phyloP scores from a whole-genome alignment of 2,113 vertebrate genomes.

The Calypte anna region DNA sequence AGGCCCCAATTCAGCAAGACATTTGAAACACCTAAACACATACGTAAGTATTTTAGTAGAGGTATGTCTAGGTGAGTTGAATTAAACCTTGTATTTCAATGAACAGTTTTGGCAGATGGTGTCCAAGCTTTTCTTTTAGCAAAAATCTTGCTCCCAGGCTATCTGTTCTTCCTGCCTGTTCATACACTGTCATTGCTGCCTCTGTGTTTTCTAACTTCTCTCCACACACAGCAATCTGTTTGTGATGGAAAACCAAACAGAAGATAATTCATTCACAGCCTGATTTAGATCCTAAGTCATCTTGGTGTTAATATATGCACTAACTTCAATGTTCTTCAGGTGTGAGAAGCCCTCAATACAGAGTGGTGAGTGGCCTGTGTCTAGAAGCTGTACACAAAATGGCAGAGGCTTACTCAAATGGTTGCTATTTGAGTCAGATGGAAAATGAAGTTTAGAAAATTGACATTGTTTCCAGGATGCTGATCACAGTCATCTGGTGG shows the following conservation, averaged over 20 bases:
- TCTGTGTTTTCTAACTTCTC: neutral
- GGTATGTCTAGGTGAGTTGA: conserved; percentile 5
- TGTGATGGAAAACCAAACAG: neutral
- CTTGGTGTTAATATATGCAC: neutral
- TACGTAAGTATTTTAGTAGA: conserved; percentile 26
- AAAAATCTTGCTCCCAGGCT: neutral
- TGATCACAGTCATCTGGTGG: conserved; percentile 31
- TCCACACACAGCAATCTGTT: neutral
- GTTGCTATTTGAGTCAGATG: neutral
- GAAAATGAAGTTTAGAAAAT: neutral
- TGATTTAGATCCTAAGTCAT: neutral
- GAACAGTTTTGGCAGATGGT: conserved; percentile 20
- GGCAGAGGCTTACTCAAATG: neutral
- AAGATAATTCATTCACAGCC: neutral
- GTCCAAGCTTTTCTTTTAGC: neutral
- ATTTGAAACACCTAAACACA: conserved; percentile 43
- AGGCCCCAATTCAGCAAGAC: conserved; percentile 10
- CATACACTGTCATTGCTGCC: neutral
- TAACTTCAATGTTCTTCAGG: neutral
- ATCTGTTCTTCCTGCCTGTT: neutral
- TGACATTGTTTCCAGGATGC: conserved; percentile 32
- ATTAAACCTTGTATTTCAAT: neutral
- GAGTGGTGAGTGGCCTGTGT: neutral
- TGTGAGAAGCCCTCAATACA: rapidly evolving
- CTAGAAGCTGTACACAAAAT: neutral